Percentiles rank a stretch among this genome's conserved stretches.
Conservation (phyloP, 2,797 vertebrate genomes). For the Oreortyx pictus region DNA sequence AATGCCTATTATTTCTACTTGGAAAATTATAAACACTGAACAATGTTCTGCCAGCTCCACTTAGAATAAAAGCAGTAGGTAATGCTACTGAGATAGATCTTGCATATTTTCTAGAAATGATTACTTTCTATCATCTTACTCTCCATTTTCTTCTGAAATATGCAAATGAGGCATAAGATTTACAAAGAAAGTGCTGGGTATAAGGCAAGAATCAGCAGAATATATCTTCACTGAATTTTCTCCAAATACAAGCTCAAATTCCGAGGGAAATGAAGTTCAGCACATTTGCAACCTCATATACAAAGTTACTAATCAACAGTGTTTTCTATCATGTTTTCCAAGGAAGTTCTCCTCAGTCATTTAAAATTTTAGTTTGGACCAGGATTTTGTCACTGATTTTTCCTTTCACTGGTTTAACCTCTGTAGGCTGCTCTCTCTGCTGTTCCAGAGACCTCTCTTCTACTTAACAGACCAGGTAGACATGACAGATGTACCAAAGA, state of each 20-base stretch:
- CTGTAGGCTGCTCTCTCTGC: not conserved
- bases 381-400: not conserved
- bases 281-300: not conserved
- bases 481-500: not conserved
- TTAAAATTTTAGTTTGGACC: not conserved
- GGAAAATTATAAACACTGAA: slow-evolving; percentile 16
- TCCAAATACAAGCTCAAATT: not conserved
- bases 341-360: not conserved
- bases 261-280: not conserved
- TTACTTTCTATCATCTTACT: not conserved
- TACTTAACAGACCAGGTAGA: not conserved
- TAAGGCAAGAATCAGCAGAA: not conserved
- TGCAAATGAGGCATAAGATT: not conserved
- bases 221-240: not conserved
- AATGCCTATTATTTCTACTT: slow-evolving; percentile 38
- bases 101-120: not conserved
- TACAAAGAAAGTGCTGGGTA: not conserved
- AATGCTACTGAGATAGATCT: not conserved
- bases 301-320: not conserved
- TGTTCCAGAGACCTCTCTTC: not conserved
- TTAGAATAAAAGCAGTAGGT: not conserved
- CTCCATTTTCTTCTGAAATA: slow-evolving; percentile 1
- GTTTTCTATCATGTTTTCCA: not conserved
- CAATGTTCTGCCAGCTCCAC: not conserved
- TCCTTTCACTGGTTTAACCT: not conserved